Evolutionary conservation across 2,113 vertebrate genomes (phyloP).

Genomic region (Synchiropus splendidus): DNA sequence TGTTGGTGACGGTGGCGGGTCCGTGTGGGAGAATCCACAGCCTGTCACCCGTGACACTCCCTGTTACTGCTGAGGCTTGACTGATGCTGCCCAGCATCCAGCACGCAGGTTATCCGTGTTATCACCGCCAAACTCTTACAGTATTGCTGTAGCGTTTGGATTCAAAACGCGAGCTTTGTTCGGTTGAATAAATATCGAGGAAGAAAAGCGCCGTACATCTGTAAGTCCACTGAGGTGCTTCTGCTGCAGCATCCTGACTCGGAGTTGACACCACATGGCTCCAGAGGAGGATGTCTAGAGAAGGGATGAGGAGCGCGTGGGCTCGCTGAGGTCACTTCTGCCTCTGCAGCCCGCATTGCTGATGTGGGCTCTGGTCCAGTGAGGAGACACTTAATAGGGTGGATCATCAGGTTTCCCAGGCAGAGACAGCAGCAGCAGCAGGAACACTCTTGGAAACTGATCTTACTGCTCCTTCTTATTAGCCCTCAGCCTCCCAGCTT

Average conservation of each 20-base stretch:
- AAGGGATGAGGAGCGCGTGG: slow-evolving; percentile 22
- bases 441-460: slow-evolving; percentile 5
- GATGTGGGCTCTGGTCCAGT: slow-evolving; percentile 54
- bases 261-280: slow-evolving; percentile 21
- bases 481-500: slow-evolving; percentile 36
- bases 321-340: slow-evolving; percentile 52
- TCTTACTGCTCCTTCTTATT: neutral
- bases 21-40: too few relatives aligned
- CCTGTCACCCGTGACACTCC: too few relatives aligned
- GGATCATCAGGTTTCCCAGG: slow-evolving; percentile 31
- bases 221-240: too few relatives aligned
- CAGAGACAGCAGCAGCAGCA: slow-evolving; percentile 4
- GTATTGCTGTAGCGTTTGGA: too few relatives aligned
- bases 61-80: too few relatives aligned
- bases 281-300: slow-evolving; percentile 19
- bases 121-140: too few relatives aligned
- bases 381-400: slow-evolving; percentile 40
- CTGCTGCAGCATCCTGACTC: neutral
- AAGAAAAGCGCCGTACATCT: too few relatives aligned
- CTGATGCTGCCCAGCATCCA: slow-evolving; percentile 1
- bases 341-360: slow-evolving; percentile 59
- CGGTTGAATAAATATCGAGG: too few relatives aligned
- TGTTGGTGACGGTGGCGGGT: too few relatives aligned
- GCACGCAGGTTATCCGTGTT: too few relatives aligned
- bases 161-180: too few relatives aligned